phyloP scores from a whole-genome alignment of 2,113 vertebrate genomes.

The Crotalus helleri region DNA sequence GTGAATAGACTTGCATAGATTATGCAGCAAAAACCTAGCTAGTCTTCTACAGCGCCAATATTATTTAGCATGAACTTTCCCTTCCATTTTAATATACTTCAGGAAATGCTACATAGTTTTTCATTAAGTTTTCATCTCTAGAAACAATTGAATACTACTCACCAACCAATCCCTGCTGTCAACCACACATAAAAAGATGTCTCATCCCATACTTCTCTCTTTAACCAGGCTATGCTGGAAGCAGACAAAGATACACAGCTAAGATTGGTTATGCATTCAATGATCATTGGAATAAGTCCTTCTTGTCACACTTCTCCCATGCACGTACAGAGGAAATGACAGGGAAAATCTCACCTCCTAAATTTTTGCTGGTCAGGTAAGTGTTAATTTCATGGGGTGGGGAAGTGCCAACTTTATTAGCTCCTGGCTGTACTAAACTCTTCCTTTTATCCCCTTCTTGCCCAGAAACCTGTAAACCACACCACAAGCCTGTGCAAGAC shows the following conservation, averaged over 20 bases:
- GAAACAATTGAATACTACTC: too few species aligned
- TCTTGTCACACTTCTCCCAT: not conserved
- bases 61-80: not conserved
- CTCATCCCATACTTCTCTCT: not conserved
- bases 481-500: not conserved
- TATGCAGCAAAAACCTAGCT: not conserved
- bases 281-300: not conserved
- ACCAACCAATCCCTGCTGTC: not conserved
- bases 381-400: not conserved
- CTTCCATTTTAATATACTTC: not conserved
- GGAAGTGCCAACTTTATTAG: not conserved
- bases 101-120: not conserved
- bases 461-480: not conserved
- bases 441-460: not conserved
- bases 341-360: not conserved
- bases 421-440: not conserved
- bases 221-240: not conserved
- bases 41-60: not conserved
- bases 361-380: not conserved
- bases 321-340: not conserved
- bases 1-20: not conserved
- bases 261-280: not conserved
- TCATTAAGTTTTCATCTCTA: not conserved
- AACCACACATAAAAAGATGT: not conserved
- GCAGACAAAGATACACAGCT: not conserved